Evolutionary conservation across 1,140 invertebrate genomes (phyloP).

Genomic region (Andricus grossulariae): DNA sequence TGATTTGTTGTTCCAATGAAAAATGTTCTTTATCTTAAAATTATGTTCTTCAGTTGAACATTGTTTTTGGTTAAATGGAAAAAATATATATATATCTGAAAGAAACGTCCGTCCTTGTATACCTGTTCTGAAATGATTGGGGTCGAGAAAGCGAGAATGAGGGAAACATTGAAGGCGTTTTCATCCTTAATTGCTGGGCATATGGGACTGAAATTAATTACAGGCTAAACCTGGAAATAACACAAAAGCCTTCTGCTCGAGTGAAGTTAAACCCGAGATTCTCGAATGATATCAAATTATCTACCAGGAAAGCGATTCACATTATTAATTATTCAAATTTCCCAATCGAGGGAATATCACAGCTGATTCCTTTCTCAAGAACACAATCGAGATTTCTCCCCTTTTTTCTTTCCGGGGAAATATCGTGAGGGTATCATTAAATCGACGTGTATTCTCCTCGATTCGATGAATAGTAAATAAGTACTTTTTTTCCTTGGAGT

Average conservation of each 20-base stretch:
- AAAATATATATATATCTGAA: not conserved
- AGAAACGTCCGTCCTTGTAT: slow-evolving; percentile 11
- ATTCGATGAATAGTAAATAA: slow-evolving; percentile 17
- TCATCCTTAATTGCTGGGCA: slow-evolving; percentile 47
- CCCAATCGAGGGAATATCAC: not conserved
- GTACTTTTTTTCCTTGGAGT: not conserved
- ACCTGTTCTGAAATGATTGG: slow-evolving; percentile 41
- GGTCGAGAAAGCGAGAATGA: slow-evolving; percentile 40
- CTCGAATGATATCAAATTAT: slow-evolving; percentile 17
- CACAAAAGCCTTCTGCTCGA: slow-evolving; percentile 11
- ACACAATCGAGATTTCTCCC: not conserved
- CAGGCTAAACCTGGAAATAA: slow-evolving; percentile 35
- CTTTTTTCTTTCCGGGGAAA: not conserved
- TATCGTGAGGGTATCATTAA: not conserved
- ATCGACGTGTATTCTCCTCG: not conserved
- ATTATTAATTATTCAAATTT: slow-evolving; percentile 1
- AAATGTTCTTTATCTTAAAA: too few relatives aligned
- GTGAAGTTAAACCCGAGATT: not conserved
- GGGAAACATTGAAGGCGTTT: slow-evolving; percentile 28
- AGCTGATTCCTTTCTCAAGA: not conserved
- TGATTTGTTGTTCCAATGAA: not conserved
- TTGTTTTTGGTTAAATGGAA: not conserved
- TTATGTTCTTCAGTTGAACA: not conserved
- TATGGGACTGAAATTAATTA: slow-evolving; percentile 42
- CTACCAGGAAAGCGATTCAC: slow-evolving; percentile 18